Conservation (phyloP, 2,797 vertebrate genomes). For the Danio aesculapii region DNA sequence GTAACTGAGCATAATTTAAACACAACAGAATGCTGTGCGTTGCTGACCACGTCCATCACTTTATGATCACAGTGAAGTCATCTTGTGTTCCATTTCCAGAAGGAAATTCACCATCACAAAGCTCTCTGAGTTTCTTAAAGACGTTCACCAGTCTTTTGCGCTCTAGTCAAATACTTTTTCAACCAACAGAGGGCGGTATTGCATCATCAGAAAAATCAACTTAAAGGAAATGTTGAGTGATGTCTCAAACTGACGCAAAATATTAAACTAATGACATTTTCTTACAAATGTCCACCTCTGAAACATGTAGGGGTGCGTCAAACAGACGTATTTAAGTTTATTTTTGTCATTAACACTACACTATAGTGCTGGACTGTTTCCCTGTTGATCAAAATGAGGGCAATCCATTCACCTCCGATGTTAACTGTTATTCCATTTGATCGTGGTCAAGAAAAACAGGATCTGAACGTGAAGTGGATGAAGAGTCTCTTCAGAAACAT, state of each 20-base stretch:
- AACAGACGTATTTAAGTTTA: too few species aligned
- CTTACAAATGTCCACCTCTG: neutral
- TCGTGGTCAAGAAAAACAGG: neutral
- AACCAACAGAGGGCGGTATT: slow-evolving; percentile 69
- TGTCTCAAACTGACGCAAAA: neutral
- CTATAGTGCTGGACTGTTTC: neutral
- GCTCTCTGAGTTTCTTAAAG: too few species aligned
- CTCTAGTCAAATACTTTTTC: neutral
- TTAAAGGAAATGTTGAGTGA: neutral
- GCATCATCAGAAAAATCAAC: slow-evolving; percentile 20
- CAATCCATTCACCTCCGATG: too few species aligned
- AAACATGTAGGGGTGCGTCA: neutral
- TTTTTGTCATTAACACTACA: neutral
- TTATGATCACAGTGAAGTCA: too few species aligned
- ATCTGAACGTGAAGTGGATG: too few species aligned
- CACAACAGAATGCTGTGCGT: too few species aligned
- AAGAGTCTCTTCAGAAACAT: too few species aligned
- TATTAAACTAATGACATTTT: neutral
- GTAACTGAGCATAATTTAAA: too few species aligned
- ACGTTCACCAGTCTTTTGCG: too few species aligned
- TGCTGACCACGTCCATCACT: too few species aligned
- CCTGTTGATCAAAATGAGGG: neutral
- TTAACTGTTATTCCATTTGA: neutral
- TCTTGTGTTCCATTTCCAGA: too few species aligned
- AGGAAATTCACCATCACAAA: too few species aligned